Evolutionary conservation across 2,888 invertebrate genomes (phyloP), one percentile per base, ranked within the genome.

Genomic region (Periphyllus acericola): DNA sequence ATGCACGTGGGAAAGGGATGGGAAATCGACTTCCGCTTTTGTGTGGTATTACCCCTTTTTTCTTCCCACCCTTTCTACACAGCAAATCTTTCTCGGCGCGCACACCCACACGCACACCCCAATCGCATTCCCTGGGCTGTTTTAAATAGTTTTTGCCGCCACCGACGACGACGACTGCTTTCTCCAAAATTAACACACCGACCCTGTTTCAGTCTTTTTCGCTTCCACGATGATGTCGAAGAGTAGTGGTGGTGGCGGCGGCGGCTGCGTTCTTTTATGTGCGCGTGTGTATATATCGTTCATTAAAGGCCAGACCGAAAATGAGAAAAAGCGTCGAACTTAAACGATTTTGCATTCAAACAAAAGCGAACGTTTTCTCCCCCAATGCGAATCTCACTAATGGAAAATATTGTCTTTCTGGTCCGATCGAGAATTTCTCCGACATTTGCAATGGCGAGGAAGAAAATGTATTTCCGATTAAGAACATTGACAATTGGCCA

Each of bases 261-360:
- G 55, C 36, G 55, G 32, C 46, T 60, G 25, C 74, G 80, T 72
- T 87, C 87, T 87, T 87, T 87, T 87, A 87, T 87, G 60, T 19
- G 46, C 3, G 71, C 46, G 66, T 52, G n/a, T 66, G 40, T 66
- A 80, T 86, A 79, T 81, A 79, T 80, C 87, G 87, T 87, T 87
- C 87, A 81, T 87, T 87, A 81, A 87, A 87, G 81, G 87, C 87
- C 87, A 87, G 86, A 86, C 86, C 79, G 86, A 86, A 86, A 87
- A 87, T 75, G 87, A 87, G 87, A 87, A 87, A 87, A 87, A 87
- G 81, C 87, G 80, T 87, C 87, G 87, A 87, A 87, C 81, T 87
- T 87, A 87, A 87, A 87, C 87, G 87, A 87, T 87, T 87, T 87
- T 46, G 80, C 87, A 75, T 87, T 87, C 66, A 81, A 66, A 87